phyloP scores from a whole-genome alignment of 30 jellyfish, hydroid and myxozoan genomes.

The Nemopilema nomurai region DNA sequence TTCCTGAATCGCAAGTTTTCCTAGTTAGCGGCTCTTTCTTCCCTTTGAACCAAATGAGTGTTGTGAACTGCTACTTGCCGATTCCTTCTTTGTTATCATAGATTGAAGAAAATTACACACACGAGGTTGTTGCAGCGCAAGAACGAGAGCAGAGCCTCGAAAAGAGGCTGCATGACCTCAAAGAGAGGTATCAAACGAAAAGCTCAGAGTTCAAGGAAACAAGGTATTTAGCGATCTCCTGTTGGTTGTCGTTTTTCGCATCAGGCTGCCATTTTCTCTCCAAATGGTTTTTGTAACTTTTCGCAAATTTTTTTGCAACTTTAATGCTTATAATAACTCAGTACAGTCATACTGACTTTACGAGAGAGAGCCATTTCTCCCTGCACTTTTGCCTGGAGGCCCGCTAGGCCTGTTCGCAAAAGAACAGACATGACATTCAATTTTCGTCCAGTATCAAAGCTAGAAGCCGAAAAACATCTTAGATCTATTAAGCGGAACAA shows the following conservation, averaged over 20 bases:
- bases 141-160: slow-evolving; percentile 75
- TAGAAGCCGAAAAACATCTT: slow-evolving; percentile 49
- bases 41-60: too few species aligned
- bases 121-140: slow-evolving; percentile 81
- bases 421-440: slow-evolving; percentile 43
- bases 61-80: too few species aligned
- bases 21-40: too few species aligned
- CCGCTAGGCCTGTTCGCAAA: slow-evolving; percentile 61
- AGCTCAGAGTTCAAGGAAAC: slow-evolving; percentile 32
- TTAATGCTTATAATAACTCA: too few species aligned
- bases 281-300: background rate
- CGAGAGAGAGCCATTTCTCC: slow-evolving; percentile 45
- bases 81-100: too few species aligned
- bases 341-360: slow-evolving; percentile 26
- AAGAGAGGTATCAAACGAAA: slow-evolving; percentile 34
- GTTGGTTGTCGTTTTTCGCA: too few species aligned
- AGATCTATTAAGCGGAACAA: slow-evolving; percentile 48
- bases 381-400: slow-evolving; percentile 53
- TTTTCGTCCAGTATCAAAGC: slow-evolving; percentile 58
- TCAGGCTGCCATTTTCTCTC: too few species aligned
- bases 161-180: slow-evolving; percentile 62
- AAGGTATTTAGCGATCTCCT: too few species aligned
- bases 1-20: too few species aligned
- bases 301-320: background rate
- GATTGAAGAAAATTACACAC: slow-evolving; percentile 94